Conservation (phyloP, 2,888 invertebrate species). For the Folsomia manolachei region DNA sequence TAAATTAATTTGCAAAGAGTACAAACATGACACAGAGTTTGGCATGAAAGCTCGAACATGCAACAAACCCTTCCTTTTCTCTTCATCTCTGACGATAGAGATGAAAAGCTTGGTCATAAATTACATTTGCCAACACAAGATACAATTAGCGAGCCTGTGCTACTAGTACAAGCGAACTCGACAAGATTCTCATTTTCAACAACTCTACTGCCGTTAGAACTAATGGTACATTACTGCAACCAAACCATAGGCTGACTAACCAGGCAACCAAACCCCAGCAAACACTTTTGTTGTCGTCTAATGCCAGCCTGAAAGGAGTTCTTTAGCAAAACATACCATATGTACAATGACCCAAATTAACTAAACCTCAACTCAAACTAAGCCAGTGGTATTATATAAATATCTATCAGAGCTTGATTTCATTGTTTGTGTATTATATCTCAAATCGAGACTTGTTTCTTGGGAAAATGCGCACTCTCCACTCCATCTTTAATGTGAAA, state of each 20-base stretch:
- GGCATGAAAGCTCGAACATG: neutral
- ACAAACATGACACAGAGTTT: too few relatives aligned
- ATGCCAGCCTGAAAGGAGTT: neutral
- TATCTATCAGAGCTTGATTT: neutral
- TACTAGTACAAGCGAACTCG: neutral
- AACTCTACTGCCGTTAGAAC: too few relatives aligned
- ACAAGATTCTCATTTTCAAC: neutral
- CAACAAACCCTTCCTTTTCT: neutral
- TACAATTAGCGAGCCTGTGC: slow-evolving; percentile 25
- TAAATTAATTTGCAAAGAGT: neutral
- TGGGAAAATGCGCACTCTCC: neutral
- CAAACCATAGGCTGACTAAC: neutral
- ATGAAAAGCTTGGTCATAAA: slow-evolving; percentile 31
- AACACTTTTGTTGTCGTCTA: neutral
- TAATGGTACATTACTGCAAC: too few relatives aligned
- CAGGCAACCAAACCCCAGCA: neutral
- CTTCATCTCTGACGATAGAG: slow-evolving; percentile 24
- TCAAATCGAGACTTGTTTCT: neutral
- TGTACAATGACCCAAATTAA: slow-evolving; percentile 3
- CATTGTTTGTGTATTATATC: neutral
- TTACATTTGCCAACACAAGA: slow-evolving; percentile 24
- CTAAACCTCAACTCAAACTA: neutral
- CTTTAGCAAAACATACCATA: neutral
- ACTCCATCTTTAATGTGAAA: too few relatives aligned
- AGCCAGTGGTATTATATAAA: neutral